Evolutionary conservation across 2,797 vertebrate genomes (phyloP).

Genomic region (Sciurus vulgaris): DNA sequence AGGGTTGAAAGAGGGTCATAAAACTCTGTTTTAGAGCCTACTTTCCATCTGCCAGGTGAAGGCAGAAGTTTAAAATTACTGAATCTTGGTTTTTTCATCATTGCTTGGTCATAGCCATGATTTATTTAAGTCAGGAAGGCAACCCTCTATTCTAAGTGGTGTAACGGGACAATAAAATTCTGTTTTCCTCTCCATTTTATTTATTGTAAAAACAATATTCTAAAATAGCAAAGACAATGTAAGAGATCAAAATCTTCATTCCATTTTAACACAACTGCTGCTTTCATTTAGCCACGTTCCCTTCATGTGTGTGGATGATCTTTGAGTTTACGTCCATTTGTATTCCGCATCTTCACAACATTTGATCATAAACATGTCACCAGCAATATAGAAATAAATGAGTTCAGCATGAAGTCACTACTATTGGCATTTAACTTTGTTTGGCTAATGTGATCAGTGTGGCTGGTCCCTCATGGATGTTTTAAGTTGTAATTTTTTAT

Average conservation of each 20-base stretch:
- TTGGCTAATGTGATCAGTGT: neutral
- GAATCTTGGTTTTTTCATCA: neutral
- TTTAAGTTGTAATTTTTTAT: neutral
- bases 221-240: slow-evolving; percentile 33
- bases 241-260: slow-evolving; percentile 8
- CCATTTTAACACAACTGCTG: neutral
- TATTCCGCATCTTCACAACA: neutral
- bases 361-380: slow-evolving; percentile 33
- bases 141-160: neutral
- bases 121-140: slow-evolving; percentile 35
- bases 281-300: neutral
- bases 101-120: neutral
- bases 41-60: neutral
- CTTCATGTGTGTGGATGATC: neutral
- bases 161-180: neutral
- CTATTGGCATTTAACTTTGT: neutral
- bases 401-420: neutral
- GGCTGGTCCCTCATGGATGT: neutral
- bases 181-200: slow-evolving; percentile 5
- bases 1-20: neutral
- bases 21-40: neutral
- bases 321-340: neutral
- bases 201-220: slow-evolving; percentile 33
- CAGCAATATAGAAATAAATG: slow-evolving; percentile 5
- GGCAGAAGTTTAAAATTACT: neutral